Conservation (phyloP, 2,888 invertebrate genomes). For the Carpatolechia fugitivella region DNA sequence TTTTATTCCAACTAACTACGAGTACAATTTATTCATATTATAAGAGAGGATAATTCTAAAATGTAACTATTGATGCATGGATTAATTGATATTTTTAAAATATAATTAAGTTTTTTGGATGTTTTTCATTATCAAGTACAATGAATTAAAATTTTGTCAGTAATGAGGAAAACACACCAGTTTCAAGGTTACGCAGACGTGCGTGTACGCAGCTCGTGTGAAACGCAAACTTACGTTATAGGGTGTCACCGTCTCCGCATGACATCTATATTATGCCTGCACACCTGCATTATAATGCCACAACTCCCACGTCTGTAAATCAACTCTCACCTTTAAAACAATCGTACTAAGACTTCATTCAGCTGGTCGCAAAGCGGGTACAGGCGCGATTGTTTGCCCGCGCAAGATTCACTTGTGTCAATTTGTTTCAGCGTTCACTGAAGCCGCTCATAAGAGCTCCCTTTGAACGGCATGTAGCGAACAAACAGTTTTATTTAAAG, state of each 20-base stretch:
- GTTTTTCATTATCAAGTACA: no score
- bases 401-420: conserved; percentile 65
- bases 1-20: no score
- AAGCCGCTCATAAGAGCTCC: conserved; percentile 20
- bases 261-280: conserved; percentile 59
- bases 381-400: conserved; percentile 38
- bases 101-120: no score
- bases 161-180: no score
- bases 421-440: conserved; percentile 39
- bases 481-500: conserved; percentile 8
- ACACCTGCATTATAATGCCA: conserved; percentile 13
- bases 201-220: conserved; percentile 44
- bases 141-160: no score
- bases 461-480: conserved; percentile 16
- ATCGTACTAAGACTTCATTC: conserved; percentile 25
- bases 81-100: no score
- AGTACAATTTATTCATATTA: no score
- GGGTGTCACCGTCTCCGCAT: conserved; percentile 28
- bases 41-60: no score
- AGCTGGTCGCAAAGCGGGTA: conserved; percentile 9
- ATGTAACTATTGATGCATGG: no score
- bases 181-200: no score
- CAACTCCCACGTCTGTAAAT: conserved; percentile 28
- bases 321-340: conserved; percentile 37
- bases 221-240: conserved; percentile 58